Base-by-base conservation (phyloP, 2,797 vertebrate genomes). In the Pipistrellus nathusii region DNA sequence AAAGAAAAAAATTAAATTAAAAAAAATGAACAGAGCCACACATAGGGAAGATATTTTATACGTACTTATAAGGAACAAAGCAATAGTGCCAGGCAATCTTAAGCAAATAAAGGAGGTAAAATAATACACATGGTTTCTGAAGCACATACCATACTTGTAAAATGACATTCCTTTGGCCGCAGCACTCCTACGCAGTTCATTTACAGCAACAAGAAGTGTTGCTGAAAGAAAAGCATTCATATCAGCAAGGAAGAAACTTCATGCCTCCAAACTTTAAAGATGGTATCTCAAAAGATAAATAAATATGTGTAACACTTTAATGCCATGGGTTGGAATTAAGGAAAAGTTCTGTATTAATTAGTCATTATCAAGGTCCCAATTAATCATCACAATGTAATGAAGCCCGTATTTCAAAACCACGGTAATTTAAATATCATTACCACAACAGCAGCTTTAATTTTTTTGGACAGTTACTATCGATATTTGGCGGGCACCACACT, bases 171-270 rank as follows among this genome's bases (percentile, higher is more conserved):
- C 98, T 13, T 99, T 98, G 83, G 98, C 96, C 35, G 90, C 98
- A 92, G 99, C 99, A 85, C 99, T 99, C 98, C 98, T 99, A 96
- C 98, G 99, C 96, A 99, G 99, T 98, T 99, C 99, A 97, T 99
- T 99, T 97, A 99, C 90, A 85, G 99, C 99, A 94, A 99, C 99
- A 68, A 99, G 98, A 95, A 99, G 98, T 6, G 99, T 99, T 95
- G 99, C 99, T 99, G 98, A 96, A 98, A 97, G 81, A 98, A 98
- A 92, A 98, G 1, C 84, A 89, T 78, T 95, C 59, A 18, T 72
- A 69, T 95, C 41, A 95, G 77, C 53, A 81, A 91, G 62, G 72
- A 68, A 89, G 30, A 88, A 88, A 76, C 32, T 62, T 85, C 46
- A 53, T 32, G 38, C 23, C 25, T 87, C 55, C 44, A 69, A 90